A percentile compares a stretch with the other conserved stretches of the same genome.
These are phyloP conservation scores for pig (Sus scrofa) DNA, from an alignment of 2,113 vertebrate genomes.

Conservation along the genomic window DNA sequence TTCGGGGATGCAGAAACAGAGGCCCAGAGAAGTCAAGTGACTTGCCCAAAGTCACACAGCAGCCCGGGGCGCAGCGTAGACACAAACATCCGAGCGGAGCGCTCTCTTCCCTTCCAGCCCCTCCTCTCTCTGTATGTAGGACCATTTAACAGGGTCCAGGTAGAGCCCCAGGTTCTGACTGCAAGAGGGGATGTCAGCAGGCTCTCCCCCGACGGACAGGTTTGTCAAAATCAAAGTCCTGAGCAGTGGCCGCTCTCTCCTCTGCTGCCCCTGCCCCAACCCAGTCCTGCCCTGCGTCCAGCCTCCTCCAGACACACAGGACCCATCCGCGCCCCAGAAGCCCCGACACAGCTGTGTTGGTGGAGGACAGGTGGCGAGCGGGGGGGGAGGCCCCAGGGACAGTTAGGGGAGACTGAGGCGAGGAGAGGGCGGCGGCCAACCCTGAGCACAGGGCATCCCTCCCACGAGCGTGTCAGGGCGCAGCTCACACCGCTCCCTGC, in stretches of 20 bases:
- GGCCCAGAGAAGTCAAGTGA: not conserved
- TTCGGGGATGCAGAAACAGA: not conserved
- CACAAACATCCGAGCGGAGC: accelerated
- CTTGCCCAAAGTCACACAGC: not conserved
- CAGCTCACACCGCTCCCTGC: accelerated
- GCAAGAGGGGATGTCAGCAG: accelerated
- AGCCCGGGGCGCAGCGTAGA: accelerated
- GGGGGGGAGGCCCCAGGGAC: accelerated
- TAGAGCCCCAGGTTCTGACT: accelerated
- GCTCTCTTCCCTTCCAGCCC: not conserved
- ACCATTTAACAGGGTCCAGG: not conserved
- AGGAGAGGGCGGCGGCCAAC: not conserved
- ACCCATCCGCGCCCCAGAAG: accelerated
- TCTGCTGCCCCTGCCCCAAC: not conserved
- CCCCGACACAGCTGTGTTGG: not conserved
- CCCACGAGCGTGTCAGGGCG: accelerated
- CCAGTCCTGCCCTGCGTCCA: accelerated
- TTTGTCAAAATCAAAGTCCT: accelerated
- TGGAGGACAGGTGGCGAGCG: not conserved
- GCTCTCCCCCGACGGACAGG: not conserved
- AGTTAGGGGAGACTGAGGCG: not conserved
- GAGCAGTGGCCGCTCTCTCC: accelerated
- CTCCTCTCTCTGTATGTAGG: accelerated
- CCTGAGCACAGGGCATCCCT: accelerated
- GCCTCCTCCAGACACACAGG: not conserved